Percentiles rank a stretch among this genome's conserved stretches.
phyloP scores from a whole-genome alignment of 2,113 vertebrate species.

The Menura novaehollandiae region DNA sequence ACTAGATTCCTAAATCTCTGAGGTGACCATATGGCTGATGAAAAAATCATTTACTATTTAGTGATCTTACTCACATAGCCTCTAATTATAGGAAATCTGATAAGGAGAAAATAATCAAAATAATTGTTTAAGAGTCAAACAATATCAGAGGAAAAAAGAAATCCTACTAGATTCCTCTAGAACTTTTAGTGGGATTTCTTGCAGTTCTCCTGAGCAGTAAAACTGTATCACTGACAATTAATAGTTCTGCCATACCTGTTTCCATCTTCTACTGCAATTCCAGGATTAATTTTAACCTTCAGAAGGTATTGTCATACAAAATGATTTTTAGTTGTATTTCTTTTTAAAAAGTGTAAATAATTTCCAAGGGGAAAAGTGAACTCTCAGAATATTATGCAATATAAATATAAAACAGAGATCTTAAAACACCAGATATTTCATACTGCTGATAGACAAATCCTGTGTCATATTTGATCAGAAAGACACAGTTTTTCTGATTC shows the following conservation, averaged over 20 bases:
- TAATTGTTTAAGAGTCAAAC: background rate
- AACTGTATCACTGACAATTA: background rate
- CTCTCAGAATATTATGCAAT: background rate
- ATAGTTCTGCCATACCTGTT: background rate
- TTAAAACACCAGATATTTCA: background rate
- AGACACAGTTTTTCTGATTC: background rate
- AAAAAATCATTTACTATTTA: conserved; percentile 57
- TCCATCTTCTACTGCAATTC: background rate
- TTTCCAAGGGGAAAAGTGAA: background rate
- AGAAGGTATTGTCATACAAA: background rate
- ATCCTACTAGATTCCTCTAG: background rate
- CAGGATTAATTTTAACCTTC: background rate
- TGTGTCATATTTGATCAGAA: background rate
- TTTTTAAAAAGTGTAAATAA: background rate
- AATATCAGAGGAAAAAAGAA: background rate
- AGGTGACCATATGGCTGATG: conserved; percentile 66
- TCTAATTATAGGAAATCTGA: conserved; percentile 24
- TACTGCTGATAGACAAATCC: background rate
- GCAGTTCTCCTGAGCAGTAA: background rate
- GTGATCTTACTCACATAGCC: conserved; percentile 31
- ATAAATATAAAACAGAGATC: background rate
- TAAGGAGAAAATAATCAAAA: background rate
- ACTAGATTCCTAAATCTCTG: conserved; percentile 44
- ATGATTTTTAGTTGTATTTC: background rate
- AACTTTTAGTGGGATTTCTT: background rate